Evolutionary conservation across 2,113 vertebrate genomes (phyloP).

Genomic region (Gymnobelideus leadbeateri): DNA sequence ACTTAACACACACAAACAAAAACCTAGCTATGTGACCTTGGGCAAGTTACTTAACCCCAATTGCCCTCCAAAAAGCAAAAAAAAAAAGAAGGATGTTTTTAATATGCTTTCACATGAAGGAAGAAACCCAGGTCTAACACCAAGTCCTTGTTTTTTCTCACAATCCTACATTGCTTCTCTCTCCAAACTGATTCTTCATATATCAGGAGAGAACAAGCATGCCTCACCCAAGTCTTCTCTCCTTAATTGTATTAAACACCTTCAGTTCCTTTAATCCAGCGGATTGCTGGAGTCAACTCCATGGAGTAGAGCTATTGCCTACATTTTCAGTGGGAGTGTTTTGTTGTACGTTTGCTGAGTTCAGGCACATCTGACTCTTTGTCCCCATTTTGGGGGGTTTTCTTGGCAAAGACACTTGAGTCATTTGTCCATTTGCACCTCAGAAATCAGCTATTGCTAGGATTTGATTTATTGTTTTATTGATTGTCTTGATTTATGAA

Average conservation of each 20-base stretch:
- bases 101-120: not conserved
- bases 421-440: not conserved
- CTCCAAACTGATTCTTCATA: not conserved
- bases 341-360: not conserved
- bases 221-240: not conserved
- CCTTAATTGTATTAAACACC: not conserved
- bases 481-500: not conserved
- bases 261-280: not conserved
- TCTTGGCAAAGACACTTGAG: not conserved
- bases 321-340: not conserved
- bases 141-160: not conserved
- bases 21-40: no score
- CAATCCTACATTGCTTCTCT: not conserved
- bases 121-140: not conserved
- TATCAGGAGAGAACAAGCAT: not conserved
- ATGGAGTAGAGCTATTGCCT: not conserved
- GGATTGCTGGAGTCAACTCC: not conserved
- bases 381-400: not conserved
- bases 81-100: not conserved
- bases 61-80: no score
- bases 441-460: not conserved
- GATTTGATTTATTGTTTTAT: not conserved
- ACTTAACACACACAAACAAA: no score
- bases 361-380: not conserved
- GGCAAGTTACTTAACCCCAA: no score